Percentiles rank a stretch among this genome's conserved stretches.
Conservation (phyloP, 2,888 invertebrate species). For the Caenorhabditis macrosperma region DNA sequence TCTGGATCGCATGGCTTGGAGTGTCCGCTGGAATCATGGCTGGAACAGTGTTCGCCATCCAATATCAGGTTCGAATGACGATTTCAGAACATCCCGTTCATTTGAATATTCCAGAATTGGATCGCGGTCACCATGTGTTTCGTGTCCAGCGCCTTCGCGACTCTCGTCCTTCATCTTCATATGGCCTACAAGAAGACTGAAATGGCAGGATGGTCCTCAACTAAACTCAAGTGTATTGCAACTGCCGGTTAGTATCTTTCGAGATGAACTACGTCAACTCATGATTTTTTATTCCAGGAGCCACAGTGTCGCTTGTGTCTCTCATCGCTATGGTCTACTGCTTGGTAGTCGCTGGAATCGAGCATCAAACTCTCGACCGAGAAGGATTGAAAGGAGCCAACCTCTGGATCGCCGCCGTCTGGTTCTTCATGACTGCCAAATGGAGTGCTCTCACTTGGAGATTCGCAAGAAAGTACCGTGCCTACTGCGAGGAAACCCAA, state of each 20-base stretch:
- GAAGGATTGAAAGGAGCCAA: conserved; percentile 74
- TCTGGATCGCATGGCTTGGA: conserved; percentile 72
- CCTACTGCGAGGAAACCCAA: conserved; percentile 38
- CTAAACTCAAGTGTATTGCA: conserved; percentile 61
- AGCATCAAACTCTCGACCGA: conserved; percentile 69
- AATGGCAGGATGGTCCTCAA: conserved; percentile 71
- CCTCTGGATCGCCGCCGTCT: conserved; percentile 77
- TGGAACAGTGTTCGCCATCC: conserved; percentile 71
- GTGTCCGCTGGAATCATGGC: conserved; percentile 77
- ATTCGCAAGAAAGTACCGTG: conserved; percentile 56
- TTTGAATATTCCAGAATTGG: conserved; percentile 67
- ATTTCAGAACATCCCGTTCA: not conserved
- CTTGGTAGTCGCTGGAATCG: conserved; percentile 71
- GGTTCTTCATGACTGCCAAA: conserved; percentile 77
- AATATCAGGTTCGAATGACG: conserved; percentile 66
- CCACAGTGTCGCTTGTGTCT: conserved; percentile 62
- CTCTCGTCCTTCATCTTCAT: conserved; percentile 73
- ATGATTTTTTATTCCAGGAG: conserved; percentile 51
- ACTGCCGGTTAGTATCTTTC: conserved; percentile 64
- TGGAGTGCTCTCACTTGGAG: conserved; percentile 63
- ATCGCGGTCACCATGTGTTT: conserved; percentile 74
- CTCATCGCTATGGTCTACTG: conserved; percentile 73
- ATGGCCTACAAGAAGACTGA: conserved; percentile 74
- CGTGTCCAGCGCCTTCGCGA: conserved; percentile 73
- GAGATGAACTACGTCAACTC: not conserved